Base-by-base conservation (phyloP, 2,888 invertebrate species). In the Adelphocoris suturalis region DNA sequence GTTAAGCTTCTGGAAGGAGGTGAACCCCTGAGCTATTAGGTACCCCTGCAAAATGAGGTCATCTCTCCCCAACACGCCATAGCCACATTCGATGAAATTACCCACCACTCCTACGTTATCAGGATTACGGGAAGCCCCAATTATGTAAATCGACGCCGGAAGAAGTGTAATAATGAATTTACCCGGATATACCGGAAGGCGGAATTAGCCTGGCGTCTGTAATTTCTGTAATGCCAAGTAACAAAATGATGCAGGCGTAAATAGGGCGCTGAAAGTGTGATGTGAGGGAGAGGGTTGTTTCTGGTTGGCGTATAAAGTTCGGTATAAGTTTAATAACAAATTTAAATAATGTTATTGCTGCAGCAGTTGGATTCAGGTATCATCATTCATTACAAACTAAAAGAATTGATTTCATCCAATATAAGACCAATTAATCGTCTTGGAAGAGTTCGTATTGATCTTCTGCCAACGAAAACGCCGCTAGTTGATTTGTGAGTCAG, bases 31-130 rank as follows among this genome's bases (percentile, higher is more conserved):
- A n/a, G 61, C 61, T 9, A 61, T 61, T 19, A 52, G 16, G 37
- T 75, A 76, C 76, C 76, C 76, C 1, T 28, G 37, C 16, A 16
- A 46, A 48, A 81, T 52, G 52, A 82, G 82, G 82, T 52, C 47
- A 48, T 52, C 55, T 82, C 78, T 78, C 75, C 28, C 23, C 82
- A 19, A 82, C 82, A 82, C 82, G 82, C 82, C 48, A 82, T 52
- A 52, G 23, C 82, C 52, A 52, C 52, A 82, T 82, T 82, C 82
- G 82, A 9, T 14, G 23, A 82, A 82, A 82, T 82, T 52, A 82
- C 52, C 82, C 9, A 47, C 55, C 27, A 11, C 82, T 48, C 23
- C 27, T 52, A 52, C 82, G 27, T 52, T 82, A 48, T 68, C 68
- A 23, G 68, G n/a, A n/a, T 61, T 9, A 61, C 14, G 68, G 68